Evolutionary conservation across 2,888 invertebrate genomes (phyloP).

Genomic region (Volucella inflata): DNA sequence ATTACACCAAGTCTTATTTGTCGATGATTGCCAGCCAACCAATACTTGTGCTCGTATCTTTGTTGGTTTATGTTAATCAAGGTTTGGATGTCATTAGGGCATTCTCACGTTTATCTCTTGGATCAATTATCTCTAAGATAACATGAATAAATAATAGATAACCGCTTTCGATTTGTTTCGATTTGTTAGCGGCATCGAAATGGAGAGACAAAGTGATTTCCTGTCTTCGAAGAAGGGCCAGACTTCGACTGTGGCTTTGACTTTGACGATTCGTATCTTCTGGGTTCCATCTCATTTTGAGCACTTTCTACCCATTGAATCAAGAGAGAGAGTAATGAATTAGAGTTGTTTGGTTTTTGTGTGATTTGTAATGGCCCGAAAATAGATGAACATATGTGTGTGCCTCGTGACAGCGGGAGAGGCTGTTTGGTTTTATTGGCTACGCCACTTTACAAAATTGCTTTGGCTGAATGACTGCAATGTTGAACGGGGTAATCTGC

Average conservation of each 20-base stretch:
- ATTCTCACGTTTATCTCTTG: conserved; percentile 62
- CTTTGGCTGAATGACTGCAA: conserved; percentile 42
- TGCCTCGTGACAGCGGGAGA: conserved; percentile 36
- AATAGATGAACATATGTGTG: conserved; percentile 44
- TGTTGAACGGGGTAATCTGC: conserved; percentile 28
- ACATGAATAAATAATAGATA: conserved; percentile 50
- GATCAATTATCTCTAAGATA: conserved; percentile 63
- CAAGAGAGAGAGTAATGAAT: not conserved
- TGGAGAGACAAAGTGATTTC: conserved; percentile 32
- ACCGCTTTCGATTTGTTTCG: conserved; percentile 32
- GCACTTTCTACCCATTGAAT: conserved; percentile 40
- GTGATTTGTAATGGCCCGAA: conserved; percentile 56
- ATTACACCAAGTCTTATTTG: conserved; percentile 31
- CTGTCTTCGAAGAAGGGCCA: conserved; percentile 50
- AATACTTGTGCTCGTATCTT: conserved; percentile 3
- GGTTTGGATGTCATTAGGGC: conserved; percentile 60
- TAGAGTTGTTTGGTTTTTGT: conserved; percentile 13
- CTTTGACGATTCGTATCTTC: conserved; percentile 41
- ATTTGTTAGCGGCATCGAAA: conserved; percentile 9
- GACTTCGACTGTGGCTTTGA: conserved; percentile 55
- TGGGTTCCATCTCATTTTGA: conserved; percentile 13
- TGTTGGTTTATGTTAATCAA: conserved; percentile 62
- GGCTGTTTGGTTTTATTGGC: conserved; percentile 62
- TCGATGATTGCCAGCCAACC: conserved; percentile 10
- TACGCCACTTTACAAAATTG: conserved; percentile 63